Evolutionary conservation across 1,140 invertebrate genomes (phyloP).

Genomic region (Micrasema minimum): DNA sequence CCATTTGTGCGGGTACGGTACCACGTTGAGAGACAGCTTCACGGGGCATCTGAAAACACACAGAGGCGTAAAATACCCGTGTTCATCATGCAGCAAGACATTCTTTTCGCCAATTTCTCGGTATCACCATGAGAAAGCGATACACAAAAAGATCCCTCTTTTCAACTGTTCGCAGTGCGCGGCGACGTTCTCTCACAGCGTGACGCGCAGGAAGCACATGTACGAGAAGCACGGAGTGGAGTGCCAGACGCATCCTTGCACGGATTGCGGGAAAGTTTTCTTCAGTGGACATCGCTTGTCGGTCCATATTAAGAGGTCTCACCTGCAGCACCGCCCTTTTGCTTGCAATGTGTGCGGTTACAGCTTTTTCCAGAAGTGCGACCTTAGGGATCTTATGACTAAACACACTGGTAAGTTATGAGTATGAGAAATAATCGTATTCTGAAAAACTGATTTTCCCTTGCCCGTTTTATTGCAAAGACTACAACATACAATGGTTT

Average conservation of each 20-base stretch:
- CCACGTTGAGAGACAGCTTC: constrained; percentile 12
- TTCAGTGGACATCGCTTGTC: constrained; percentile 14
- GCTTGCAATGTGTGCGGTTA: constrained; percentile 52
- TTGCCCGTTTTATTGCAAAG: too few species aligned
- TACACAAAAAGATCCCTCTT: constrained; percentile 29
- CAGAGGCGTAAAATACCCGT: constrained; percentile 24
- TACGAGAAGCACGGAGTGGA: constrained; percentile 24
- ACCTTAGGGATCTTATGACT: constrained; percentile 58
- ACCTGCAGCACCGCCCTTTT: constrained; percentile 12
- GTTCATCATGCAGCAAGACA: constrained; percentile 7
- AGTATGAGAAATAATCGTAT: neutral
- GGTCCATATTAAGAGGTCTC: constrained; percentile 10
- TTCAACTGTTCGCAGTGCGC: constrained; percentile 14
- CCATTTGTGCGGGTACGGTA: constrained; percentile 21
- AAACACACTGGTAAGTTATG: constrained; percentile 58
- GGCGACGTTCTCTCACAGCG: constrained; percentile 24
- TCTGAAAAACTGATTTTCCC: too few species aligned
- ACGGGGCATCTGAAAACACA: constrained; percentile 21
- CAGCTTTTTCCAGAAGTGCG: constrained; percentile 27
- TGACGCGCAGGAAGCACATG: constrained; percentile 23
- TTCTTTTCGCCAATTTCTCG: constrained; percentile 12
- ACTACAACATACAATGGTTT: too few species aligned
- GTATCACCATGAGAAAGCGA: constrained; percentile 21
- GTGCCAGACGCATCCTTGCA: neutral
- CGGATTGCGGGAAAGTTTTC: constrained; percentile 20